Base-by-base conservation (phyloP, 2,888 invertebrate genomes). In the Cacoxenus indagator region DNA sequence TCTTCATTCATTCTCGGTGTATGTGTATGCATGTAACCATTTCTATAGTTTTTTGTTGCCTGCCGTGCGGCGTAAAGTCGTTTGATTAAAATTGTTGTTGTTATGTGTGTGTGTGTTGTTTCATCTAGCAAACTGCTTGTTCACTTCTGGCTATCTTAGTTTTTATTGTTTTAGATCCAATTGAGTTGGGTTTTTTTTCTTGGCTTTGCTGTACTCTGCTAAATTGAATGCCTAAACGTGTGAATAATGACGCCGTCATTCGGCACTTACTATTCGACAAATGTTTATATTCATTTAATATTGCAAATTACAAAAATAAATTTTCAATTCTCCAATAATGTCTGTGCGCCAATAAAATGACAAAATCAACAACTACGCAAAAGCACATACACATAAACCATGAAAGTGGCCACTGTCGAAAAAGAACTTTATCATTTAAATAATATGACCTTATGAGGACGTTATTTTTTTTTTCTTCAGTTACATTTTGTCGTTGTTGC, bases 401-500 rank as follows among this genome's bases (percentile, higher is more conserved):
- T 24, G 1, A 61, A 11, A 65, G 59, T 55, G 67, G 11, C 65
- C 55, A 45, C 0, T 65, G 45, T 26, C 24, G 8, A 54, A 65
- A 54, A 66, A 57, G 55, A 72, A 78, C 77, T 80, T 80, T 82
- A 80, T 80, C 75, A 76, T 67, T 70, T 59, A 45, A 31, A 17
- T 51, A 51, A 51, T 51, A 51, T 51, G 22, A 51, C 22, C 22
- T 51, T 51, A 51, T 51, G 37, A 37, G 3, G 37, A 37, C 14
- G 37, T 37, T 37, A 37, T 65, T 55, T 14, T 19, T 57, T 65
- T 73, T 45, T 48, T 48, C 54, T 48, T 67, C 24, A 59, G 22
- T 4, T 14, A 45, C 11, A 43, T 8, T 64, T 14, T 64, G 27
- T 45, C 51, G 37, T 67, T 46, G 14, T 26, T 62, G n/a, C 0